phyloP scores from a whole-genome alignment of 2,113 vertebrate genomes.

The Passer montanus region DNA sequence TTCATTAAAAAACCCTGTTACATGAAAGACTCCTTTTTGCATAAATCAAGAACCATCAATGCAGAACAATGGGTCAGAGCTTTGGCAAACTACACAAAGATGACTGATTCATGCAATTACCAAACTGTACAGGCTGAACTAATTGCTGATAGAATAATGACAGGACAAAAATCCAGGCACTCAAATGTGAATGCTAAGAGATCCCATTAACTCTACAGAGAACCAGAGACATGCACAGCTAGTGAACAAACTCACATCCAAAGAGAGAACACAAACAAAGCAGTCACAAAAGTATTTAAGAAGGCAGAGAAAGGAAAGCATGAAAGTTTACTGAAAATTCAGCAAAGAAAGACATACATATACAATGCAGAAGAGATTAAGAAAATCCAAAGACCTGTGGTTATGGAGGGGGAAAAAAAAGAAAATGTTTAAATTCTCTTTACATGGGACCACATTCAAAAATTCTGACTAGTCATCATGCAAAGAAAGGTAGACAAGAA shows the following conservation, averaged over 20 bases:
- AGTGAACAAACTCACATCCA: neutral
- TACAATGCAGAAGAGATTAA: neutral
- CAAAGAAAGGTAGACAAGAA: neutral
- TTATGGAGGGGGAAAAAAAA: neutral
- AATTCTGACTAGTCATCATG: neutral
- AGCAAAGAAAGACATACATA: neutral
- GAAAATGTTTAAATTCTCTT: neutral
- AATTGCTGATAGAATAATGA: conserved; percentile 27
- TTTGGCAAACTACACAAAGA: conserved; percentile 25
- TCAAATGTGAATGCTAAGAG: neutral
- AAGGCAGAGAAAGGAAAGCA: neutral
- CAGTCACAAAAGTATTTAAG: neutral
- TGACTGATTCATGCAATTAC: conserved; percentile 17
- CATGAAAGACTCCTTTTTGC: neutral
- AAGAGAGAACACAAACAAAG: neutral
- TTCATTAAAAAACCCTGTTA: neutral
- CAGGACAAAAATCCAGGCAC: conserved; percentile 26
- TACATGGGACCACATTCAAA: neutral
- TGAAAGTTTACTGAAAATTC: neutral
- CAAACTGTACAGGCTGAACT: conserved; percentile 17
- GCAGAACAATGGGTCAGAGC: neutral
- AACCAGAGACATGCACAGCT: neutral
- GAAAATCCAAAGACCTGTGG: neutral
- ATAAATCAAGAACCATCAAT: neutral
- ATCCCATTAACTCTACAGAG: neutral